Conservation (phyloP, 2,888 invertebrate genomes). For the Clistopyga incitator region DNA sequence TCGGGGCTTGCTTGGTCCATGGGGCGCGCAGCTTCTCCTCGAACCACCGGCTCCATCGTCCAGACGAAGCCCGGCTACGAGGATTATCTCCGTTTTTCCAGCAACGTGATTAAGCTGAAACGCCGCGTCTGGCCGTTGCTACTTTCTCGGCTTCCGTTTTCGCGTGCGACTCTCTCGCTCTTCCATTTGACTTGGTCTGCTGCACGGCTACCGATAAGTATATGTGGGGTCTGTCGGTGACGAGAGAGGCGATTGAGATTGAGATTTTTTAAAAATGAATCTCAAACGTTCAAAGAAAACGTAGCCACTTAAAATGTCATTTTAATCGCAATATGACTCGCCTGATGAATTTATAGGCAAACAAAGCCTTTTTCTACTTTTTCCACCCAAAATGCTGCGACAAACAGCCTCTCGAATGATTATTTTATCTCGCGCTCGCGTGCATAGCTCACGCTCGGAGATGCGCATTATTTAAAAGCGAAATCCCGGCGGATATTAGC, state of each 20-base stretch:
- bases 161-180: constrained; percentile 25
- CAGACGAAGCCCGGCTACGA: constrained; percentile 74
- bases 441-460: constrained; percentile 6
- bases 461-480: constrained; percentile 35
- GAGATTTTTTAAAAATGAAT: constrained; percentile 56
- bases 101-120: constrained; percentile 82
- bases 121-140: constrained; percentile 72
- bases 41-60: constrained; percentile 71
- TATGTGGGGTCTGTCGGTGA: background rate
- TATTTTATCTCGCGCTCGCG: constrained; percentile 14
- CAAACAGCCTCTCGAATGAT: background rate
- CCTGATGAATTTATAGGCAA: no score
- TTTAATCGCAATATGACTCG: no score
- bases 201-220: constrained; percentile 38
- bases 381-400: background rate
- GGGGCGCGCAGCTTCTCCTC: constrained; percentile 33
- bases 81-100: constrained; percentile 82
- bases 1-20: constrained; percentile 28
- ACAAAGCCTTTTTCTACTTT: no score
- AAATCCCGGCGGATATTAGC: constrained; percentile 57
- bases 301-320: no score
- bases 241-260: constrained; percentile 41
- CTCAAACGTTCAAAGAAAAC: background rate
- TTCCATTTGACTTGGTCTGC: constrained; percentile 59
- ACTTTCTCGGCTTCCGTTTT: constrained; percentile 64